These are phyloP conservation scores for Palythoa heliodiscus DNA, from an alignment of 92 coral and sea anemone genomes.

Conservation along the genomic window DNA sequence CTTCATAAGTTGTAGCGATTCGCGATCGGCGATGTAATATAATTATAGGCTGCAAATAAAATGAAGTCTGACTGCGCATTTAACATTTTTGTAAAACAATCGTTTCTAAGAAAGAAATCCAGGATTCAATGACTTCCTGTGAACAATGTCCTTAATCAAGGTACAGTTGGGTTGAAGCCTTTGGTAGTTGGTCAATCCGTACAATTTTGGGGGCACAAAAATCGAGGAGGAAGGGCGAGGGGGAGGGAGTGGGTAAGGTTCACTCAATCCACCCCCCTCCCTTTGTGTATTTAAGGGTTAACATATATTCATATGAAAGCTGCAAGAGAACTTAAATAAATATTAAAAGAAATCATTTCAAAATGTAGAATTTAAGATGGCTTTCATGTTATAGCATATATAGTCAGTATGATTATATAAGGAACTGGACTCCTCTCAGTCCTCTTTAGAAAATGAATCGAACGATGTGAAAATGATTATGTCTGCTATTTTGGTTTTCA, in stretches of 20 bases:
- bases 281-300: not conserved
- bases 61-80: not conserved
- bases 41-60: not conserved
- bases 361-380: not conserved
- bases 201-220: not conserved
- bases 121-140: not conserved
- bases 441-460: not conserved
- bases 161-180: not conserved
- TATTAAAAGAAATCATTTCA: not conserved
- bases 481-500: conserved; percentile 40
- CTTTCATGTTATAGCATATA: not conserved
- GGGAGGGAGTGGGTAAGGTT: not conserved
- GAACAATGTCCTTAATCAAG: not conserved
- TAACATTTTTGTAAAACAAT: too few relatives aligned
- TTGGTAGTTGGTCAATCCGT: not conserved
- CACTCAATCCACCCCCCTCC: not conserved
- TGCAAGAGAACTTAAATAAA: not conserved
- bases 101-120: not conserved
- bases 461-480: not conserved
- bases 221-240: not conserved
- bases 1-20: conserved; percentile 39
- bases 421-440: conserved; percentile 4
- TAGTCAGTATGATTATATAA: not conserved
- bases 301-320: not conserved
- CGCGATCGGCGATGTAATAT: conserved; percentile 31